A percentile compares a stretch with the other conserved stretches of the same genome.
phyloP scores from a whole-genome alignment of 2,797 vertebrate species.

The Crypturellus tataupa region DNA sequence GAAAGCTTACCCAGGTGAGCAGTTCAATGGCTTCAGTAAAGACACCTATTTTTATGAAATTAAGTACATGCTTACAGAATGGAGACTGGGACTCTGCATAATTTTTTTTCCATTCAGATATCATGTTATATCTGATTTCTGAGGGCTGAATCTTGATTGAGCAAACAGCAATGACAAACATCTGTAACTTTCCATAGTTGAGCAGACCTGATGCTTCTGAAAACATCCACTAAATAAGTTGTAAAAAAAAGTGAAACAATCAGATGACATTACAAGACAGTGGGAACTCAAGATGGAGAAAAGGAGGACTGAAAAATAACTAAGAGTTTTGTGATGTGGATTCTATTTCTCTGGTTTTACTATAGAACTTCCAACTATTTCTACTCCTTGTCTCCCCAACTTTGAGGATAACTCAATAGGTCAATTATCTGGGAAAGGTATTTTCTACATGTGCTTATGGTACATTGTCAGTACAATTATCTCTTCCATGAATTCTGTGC shows the following conservation, averaged over 20 bases:
- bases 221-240: neutral
- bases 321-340: neutral
- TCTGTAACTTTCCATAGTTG: fast-evolving
- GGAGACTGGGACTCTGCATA: neutral
- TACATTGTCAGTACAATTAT: neutral
- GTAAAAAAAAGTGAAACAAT: neutral
- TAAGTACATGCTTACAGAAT: neutral
- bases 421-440: neutral
- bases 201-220: neutral
- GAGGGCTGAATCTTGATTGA: neutral
- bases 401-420: neutral
- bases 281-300: neutral
- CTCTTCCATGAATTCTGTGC: neutral
- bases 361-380: neutral
- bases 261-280: neutral
- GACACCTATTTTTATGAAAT: neutral
- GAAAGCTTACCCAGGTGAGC: neutral
- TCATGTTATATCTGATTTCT: neutral
- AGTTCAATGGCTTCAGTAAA: neutral
- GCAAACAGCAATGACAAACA: neutral
- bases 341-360: neutral
- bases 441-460: neutral
- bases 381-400: neutral
- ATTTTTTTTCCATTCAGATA: neutral
- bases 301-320: neutral